A percentile compares a stretch with the other conserved stretches of the same genome.
phyloP scores from a whole-genome alignment of 2,113 vertebrate genomes.

The Oncorhynchus nerka region DNA sequence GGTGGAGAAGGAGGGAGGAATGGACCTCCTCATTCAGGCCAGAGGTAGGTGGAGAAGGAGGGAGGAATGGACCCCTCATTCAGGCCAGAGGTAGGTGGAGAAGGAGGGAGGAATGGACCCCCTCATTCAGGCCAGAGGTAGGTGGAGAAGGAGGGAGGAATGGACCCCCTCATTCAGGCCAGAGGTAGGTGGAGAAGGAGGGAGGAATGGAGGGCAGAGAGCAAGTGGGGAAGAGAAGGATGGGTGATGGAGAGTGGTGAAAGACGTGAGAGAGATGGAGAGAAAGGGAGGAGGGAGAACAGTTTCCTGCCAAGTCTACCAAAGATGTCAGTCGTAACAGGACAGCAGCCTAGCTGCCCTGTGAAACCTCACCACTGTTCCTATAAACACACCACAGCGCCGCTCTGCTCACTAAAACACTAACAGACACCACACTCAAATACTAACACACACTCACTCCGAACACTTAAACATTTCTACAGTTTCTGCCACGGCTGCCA shows the following conservation, averaged over 20 bases:
- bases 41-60: conserved; percentile 6
- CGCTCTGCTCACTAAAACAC: not conserved
- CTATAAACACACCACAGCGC: conserved; percentile 35
- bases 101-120: not conserved
- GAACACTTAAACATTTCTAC: not conserved
- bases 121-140: not conserved
- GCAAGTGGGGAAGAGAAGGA: conserved; percentile 50
- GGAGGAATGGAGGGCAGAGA: not conserved
- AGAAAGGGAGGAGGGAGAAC: conserved; percentile 22
- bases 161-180: not conserved
- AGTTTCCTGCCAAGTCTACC: conserved; percentile 54
- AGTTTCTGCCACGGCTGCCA: not conserved
- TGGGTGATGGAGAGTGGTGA: conserved; percentile 23
- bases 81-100: conserved; percentile 1
- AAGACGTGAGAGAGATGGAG: not conserved
- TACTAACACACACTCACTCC: not conserved
- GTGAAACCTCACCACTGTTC: conserved; percentile 23
- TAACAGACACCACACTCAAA: conserved; percentile 6
- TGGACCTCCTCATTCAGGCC: not conserved
- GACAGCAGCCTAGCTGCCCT: conserved; percentile 51
- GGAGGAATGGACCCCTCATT: not conserved
- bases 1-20: conserved; percentile 2
- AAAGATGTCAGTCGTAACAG: conserved; percentile 63
- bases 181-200: conserved; percentile 6
- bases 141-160: conserved; percentile 3